Percentiles rank a stretch among this genome's conserved stretches.
phyloP scores from a whole-genome alignment of 2,113 vertebrate species.

The Callospermophilus lateralis region DNA sequence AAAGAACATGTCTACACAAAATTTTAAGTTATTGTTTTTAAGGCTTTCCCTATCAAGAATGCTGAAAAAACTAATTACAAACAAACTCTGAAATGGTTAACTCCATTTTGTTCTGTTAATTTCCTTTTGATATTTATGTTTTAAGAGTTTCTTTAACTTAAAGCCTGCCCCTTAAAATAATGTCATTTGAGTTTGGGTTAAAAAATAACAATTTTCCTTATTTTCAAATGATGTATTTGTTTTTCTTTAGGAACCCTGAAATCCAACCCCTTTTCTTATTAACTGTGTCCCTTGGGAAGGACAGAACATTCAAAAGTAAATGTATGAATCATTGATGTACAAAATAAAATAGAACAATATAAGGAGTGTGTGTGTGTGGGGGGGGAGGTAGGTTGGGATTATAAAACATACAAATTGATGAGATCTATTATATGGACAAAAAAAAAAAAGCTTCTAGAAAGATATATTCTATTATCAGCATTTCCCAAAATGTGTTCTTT shows the following conservation, averaged over 20 bases:
- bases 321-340: background rate
- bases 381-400: no score
- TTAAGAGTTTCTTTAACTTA: constrained; percentile 45
- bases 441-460: constrained; percentile 47
- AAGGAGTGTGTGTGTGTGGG: background rate
- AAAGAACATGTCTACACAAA: background rate
- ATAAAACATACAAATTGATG: background rate
- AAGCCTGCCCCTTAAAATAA: constrained; percentile 49
- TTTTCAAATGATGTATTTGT: background rate
- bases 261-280: background rate
- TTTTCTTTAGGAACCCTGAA: constrained; percentile 22
- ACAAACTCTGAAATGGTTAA: background rate
- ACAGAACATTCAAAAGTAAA: constrained; percentile 38
- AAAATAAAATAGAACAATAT: constrained; percentile 1
- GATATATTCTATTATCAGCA: background rate
- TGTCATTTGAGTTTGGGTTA: constrained; percentile 5
- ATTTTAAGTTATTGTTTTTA: constrained; percentile 17
- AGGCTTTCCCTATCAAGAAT: background rate
- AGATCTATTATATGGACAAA: background rate
- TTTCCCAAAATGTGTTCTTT: constrained; percentile 46
- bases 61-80: background rate
- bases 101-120: constrained; percentile 13
- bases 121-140: background rate
- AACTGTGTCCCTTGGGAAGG: background rate
- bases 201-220: constrained; percentile 43